A percentile compares a stretch with the other conserved stretches of the same genome.
Evolutionary conservation across 2,888 invertebrate species (phyloP).

Genomic region (Sturmia bella): DNA sequence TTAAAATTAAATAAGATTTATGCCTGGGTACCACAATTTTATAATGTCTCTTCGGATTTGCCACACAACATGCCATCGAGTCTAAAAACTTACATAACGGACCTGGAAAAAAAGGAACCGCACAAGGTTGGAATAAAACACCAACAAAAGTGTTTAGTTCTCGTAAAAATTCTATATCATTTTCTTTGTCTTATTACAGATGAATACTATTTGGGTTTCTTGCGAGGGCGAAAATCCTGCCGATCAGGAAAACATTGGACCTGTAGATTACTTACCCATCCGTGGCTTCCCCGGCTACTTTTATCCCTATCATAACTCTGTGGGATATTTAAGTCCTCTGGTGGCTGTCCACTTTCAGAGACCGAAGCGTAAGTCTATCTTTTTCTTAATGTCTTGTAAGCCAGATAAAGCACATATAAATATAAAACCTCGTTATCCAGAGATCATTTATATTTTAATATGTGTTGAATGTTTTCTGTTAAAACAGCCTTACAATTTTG

Average conservation of each 20-base stretch:
- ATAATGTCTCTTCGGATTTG: slow-evolving; percentile 86
- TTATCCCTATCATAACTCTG: slow-evolving; percentile 93
- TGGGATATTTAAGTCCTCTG: slow-evolving; percentile 93
- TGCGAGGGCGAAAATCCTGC: slow-evolving; percentile 97
- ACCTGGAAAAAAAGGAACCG: slow-evolving; percentile 81
- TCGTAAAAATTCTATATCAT: no score
- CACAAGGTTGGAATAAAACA: slow-evolving; percentile 75
- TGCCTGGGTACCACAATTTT: slow-evolving; percentile 93
- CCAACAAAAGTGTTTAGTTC: neutral
- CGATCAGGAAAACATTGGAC: slow-evolving; percentile 95
- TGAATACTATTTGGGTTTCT: slow-evolving; percentile 94
- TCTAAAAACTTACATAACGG: slow-evolving; percentile 86
- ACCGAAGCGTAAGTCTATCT: slow-evolving; percentile 87
- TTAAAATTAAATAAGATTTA: slow-evolving; percentile 97
- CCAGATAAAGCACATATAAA: neutral
- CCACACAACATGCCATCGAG: slow-evolving; percentile 89
- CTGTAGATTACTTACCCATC: slow-evolving; percentile 90
- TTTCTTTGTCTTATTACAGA: slow-evolving; percentile 81
- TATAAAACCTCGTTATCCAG: no score
- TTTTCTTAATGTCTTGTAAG: no score
- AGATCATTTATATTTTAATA: no score
- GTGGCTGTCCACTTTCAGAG: slow-evolving; percentile 92
- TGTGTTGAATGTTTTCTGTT: no score
- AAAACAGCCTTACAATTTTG: no score
- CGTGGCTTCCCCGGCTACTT: slow-evolving; percentile 94